Percentiles rank a stretch among this genome's conserved stretches.
phyloP scores from a whole-genome alignment of 1,140 invertebrate genomes.

The Thalassaphorura encarpata region DNA sequence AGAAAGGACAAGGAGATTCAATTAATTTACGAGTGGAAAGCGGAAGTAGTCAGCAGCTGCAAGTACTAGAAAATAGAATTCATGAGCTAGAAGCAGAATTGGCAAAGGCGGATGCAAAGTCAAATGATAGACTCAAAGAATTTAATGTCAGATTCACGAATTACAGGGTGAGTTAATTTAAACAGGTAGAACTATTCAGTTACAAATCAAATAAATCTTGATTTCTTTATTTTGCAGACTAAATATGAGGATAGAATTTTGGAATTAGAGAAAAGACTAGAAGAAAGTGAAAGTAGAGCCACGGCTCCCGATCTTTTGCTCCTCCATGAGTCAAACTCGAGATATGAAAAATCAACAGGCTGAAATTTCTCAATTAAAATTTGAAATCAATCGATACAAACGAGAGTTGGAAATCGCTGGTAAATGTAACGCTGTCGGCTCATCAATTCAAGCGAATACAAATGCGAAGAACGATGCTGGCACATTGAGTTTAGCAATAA shows the following conservation, averaged over 20 bases:
- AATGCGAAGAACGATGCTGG: constrained; percentile 5
- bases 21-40: too few species aligned
- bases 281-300: not conserved
- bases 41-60: not conserved
- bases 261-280: constrained; percentile 9
- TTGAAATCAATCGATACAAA: constrained; percentile 6
- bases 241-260: constrained; percentile 18
- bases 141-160: constrained; percentile 4
- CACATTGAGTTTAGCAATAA: constrained; percentile 9
- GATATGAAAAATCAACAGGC: not conserved
- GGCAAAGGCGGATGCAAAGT: constrained; percentile 13
- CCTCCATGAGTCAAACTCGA: not conserved
- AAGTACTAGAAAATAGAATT: constrained; percentile 5
- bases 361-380: not conserved
- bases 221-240: not conserved
- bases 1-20: too few species aligned
- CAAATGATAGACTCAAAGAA: constrained; percentile 6
- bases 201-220: not conserved
- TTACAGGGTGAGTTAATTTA: not conserved
- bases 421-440: not conserved
- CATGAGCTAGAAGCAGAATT: constrained; percentile 6
- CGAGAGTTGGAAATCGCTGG: constrained; percentile 9
- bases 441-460: not conserved
- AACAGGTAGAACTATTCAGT: not conserved
- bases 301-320: too few species aligned